Conservation (phyloP, 2,888 invertebrate genomes). For the Bedellia somnulentella region DNA sequence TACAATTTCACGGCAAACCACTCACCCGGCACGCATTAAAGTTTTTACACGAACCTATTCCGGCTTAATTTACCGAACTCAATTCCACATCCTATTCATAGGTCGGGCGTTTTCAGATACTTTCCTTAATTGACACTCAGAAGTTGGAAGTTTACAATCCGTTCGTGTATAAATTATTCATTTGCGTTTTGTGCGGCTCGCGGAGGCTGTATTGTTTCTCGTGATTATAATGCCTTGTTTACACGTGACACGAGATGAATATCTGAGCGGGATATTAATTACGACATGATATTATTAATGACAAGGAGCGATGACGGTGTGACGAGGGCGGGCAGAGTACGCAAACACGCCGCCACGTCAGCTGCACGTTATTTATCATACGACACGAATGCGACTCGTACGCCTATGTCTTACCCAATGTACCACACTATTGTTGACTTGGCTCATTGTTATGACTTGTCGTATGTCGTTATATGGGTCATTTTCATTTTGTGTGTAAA, state of each 20-base stretch:
- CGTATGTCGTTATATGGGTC: no score
- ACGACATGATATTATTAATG: constrained; percentile 34
- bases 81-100: constrained; percentile 40
- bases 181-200: constrained; percentile 11
- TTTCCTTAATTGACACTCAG: constrained; percentile 38
- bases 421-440: no score
- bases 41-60: constrained; percentile 42
- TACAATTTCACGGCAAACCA: constrained; percentile 37
- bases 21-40: constrained; percentile 36
- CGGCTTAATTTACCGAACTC: constrained; percentile 44
- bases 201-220: constrained; percentile 3
- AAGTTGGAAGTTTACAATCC: constrained; percentile 22
- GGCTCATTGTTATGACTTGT: no score
- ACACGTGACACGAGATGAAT: constrained; percentile 25
- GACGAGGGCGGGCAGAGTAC: constrained; percentile 21
- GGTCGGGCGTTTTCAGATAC: constrained; percentile 34
- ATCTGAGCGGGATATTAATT: constrained; percentile 37
- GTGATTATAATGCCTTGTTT: constrained; percentile 16
- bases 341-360: no score
- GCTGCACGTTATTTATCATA: no score
- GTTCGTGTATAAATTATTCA: constrained; percentile 30
- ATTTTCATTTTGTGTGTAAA: no score
- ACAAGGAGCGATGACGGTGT: constrained; percentile 23
- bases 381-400: no score
- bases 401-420: no score